These are phyloP conservation scores for Varanus salvator DNA, from an alignment of 2,113 vertebrate species.

Conservation along the genomic window DNA sequence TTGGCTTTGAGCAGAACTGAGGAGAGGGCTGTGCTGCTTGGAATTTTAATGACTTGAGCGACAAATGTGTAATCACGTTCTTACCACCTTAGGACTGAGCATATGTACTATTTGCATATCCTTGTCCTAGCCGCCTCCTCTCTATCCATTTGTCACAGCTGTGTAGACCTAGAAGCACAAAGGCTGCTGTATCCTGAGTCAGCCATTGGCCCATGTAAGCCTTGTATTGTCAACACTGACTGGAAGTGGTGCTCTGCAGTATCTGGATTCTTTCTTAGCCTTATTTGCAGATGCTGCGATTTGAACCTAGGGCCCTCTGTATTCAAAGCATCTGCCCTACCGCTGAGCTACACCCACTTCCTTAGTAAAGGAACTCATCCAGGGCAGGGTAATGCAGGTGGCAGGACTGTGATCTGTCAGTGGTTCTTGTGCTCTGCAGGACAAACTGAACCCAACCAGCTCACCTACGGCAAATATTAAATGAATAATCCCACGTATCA, in stretches of 20 bases:
- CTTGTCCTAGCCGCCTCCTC: fast-evolving
- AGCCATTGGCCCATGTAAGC: too few relatives aligned
- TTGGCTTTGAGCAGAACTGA: not conserved
- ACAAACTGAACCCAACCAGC: not conserved
- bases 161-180: not conserved
- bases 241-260: too few relatives aligned
- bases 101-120: not conserved
- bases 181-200: too few relatives aligned
- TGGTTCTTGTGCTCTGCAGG: not conserved
- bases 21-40: not conserved
- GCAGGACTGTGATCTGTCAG: not conserved
- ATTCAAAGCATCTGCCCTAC: too few relatives aligned
- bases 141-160: not conserved
- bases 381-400: not conserved
- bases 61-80: slow-evolving; percentile 6
- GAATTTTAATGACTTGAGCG: not conserved
- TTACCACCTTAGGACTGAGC: not conserved
- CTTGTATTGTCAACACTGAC: too few relatives aligned
- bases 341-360: too few relatives aligned
- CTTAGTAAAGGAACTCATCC: too few relatives aligned
- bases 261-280: too few relatives aligned
- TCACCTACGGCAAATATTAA: not conserved
- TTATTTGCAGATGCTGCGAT: too few relatives aligned
- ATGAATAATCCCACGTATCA: not conserved
- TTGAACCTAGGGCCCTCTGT: too few relatives aligned